Percentiles rank a stretch among this genome's conserved stretches.
Evolutionary conservation across 1,140 invertebrate species (phyloP).

Genomic region (Parapsyche elsis): DNA sequence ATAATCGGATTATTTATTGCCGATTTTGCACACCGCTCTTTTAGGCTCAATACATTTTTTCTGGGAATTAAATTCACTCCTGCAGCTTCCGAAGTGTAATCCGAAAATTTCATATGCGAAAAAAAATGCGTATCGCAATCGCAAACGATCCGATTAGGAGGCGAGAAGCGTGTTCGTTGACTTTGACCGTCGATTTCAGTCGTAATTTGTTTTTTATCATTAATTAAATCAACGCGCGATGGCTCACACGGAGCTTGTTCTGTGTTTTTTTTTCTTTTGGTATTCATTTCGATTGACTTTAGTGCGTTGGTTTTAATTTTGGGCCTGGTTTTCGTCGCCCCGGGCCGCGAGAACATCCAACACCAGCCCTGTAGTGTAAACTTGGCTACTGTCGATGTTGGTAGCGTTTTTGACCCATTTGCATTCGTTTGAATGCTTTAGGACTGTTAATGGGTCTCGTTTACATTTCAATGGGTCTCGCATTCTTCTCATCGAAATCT

Average conservation of each 20-base stretch:
- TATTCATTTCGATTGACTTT: neutral
- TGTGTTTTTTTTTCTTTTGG: neutral
- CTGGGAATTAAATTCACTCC: neutral
- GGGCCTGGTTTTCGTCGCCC: neutral
- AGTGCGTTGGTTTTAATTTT: neutral
- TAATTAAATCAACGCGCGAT: neutral
- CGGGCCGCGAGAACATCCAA: no score
- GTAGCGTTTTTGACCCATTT: neutral
- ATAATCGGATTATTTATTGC: neutral
- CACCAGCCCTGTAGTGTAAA: no score
- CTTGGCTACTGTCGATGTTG: neutral
- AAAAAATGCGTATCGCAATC: neutral
- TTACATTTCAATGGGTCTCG: conserved; percentile 2
- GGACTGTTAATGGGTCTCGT: neutral
- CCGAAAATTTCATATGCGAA: neutral
- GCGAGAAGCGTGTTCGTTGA: neutral
- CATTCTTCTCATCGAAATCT: neutral
- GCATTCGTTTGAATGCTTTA: conserved; percentile 3
- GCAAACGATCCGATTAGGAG: neutral
- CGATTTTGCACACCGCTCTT: neutral
- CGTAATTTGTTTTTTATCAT: conserved; percentile 9
- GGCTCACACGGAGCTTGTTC: neutral
- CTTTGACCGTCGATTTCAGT: neutral
- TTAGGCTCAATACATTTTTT: neutral
- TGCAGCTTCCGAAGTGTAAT: neutral